Evolutionary conservation across 2,888 invertebrate genomes (phyloP), one percentile per base, ranked within the genome.

Genomic region (Trachelus troglodyta): DNA sequence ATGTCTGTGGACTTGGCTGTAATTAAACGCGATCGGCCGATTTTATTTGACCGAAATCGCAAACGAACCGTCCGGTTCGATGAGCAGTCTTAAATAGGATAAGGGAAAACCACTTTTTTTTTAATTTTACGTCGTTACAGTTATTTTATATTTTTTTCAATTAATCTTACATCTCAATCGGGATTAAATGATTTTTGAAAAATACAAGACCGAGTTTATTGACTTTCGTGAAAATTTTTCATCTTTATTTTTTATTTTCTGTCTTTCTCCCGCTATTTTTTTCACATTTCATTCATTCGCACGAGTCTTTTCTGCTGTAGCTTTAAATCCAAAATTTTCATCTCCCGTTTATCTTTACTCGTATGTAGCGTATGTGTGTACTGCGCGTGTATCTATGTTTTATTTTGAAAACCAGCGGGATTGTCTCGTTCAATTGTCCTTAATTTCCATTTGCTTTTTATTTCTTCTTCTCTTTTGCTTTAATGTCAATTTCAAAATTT

Each of bases 41-140:
- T 12, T 23, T 33, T 12, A 23, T 35, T 35, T 6, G 23, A 74
- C 15, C 34, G n/a, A 34, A 74, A 74, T 34, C 34, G n/a, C 12
- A 11, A 34, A 15, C 23, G 74, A 34, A 30, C 74, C 75, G 74
- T 77, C 80, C 79, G 79, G 34, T 81, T 81, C 75, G 81, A 74
- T 81, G 80, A 82, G 81, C 81, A 82, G 81, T 81, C 81, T 82
- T 81, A 80, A 81, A 75, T 73, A 79, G 77, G 79, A 83, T 75
- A 82, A 80, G 81, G 81, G 79, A 81, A 40, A 40, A 80, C 76
- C 77, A 79, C 68, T 40, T 76, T 78, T 37, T 12, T 37, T 37
- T 15, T 15, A 40, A 4, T 15, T 40, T 40, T 4, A 40, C 40
- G 1, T 15, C 15, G 1, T 40, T 23, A 15, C 1, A 9, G 6